Conservation (phyloP, 2,113 vertebrate species). For the Ramphastos sulfuratus region DNA sequence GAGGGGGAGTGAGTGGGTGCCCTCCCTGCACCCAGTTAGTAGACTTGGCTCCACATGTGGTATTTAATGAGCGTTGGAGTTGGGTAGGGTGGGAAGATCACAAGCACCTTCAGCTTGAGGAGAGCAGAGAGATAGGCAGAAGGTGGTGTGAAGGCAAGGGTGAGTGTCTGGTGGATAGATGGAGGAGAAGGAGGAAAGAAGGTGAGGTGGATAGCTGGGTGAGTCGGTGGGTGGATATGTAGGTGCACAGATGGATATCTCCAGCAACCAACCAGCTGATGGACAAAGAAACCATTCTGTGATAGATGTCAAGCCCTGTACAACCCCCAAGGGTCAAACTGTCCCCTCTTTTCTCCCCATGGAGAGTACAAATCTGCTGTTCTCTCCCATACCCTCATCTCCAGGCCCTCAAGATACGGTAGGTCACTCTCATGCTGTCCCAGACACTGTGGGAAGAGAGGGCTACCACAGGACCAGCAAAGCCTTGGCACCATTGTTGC, state of each 20-base stretch:
- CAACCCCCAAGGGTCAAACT: not conserved
- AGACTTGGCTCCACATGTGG: not conserved
- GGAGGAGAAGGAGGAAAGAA: not conserved
- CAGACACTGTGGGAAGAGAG: not conserved
- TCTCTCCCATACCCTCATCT: not conserved
- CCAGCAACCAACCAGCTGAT: not conserved
- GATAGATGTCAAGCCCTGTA: not conserved
- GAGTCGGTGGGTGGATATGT: not conserved
- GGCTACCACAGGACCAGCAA: not conserved
- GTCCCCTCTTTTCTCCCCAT: fast-evolving
- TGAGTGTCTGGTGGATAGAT: not conserved
- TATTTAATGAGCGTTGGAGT: not conserved
- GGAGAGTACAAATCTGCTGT: not conserved
- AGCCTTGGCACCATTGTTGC: not conserved
- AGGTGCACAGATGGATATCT: not conserved
- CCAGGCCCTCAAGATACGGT: not conserved
- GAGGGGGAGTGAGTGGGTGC: not conserved
- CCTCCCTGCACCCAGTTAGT: not conserved
- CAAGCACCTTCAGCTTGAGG: not conserved
- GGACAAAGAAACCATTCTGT: not conserved
- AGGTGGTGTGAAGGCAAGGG: not conserved
- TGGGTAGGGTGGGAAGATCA: not conserved
- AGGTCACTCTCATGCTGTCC: not conserved
- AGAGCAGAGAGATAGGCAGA: not conserved
- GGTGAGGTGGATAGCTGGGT: not conserved